Evolutionary conservation across 1,140 invertebrate genomes (phyloP).

Genomic region (Trichonephila clavata): DNA sequence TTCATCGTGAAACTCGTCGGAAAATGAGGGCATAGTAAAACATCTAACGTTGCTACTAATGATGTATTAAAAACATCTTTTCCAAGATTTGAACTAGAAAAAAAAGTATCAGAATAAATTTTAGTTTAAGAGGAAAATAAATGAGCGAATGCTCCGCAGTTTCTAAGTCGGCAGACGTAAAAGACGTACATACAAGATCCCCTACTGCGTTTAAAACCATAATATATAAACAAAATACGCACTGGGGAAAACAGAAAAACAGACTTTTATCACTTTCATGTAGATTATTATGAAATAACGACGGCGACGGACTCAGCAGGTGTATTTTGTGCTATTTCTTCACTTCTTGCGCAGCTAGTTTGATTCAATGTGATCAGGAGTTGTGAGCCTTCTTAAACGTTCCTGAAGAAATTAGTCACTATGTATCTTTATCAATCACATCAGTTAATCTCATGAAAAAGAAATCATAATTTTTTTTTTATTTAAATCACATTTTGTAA

Average conservation of each 20-base stretch:
- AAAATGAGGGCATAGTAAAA: too few species aligned
- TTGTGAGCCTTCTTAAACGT: background rate
- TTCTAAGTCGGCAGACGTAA: background rate
- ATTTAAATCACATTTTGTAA: too few species aligned
- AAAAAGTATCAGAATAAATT: too few species aligned
- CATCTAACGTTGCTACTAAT: background rate
- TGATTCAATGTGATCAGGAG: background rate
- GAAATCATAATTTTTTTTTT: background rate
- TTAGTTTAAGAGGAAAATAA: background rate
- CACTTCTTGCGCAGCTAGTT: background rate
- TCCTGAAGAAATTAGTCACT: background rate
- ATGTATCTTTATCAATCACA: background rate
- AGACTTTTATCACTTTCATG: background rate
- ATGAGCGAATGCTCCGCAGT: background rate
- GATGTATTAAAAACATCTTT: background rate
- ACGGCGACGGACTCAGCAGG: background rate
- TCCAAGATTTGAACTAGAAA: too few species aligned
- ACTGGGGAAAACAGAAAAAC: background rate
- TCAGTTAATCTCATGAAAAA: background rate
- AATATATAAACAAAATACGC: background rate
- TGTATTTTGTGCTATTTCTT: background rate
- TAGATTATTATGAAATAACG: background rate
- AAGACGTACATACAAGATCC: background rate
- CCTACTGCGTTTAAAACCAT: background rate
- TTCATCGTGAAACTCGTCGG: too few species aligned